Base-by-base conservation (phyloP, 2,888 invertebrate species). In the Ochropleura leucogaster region DNA sequence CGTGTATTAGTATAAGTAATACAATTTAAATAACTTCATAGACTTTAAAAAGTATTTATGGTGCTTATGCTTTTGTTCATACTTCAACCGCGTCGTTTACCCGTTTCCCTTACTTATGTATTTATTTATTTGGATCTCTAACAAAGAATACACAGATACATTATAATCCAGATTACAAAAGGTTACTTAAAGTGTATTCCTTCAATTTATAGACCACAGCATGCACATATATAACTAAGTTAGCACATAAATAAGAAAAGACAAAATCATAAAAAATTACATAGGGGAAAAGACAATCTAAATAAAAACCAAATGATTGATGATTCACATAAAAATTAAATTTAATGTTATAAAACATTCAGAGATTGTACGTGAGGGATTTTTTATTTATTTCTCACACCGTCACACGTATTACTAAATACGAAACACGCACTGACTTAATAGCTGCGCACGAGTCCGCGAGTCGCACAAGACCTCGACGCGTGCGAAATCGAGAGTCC, bases 401-500 rank as follows among this genome's bases (percentile, higher is more conserved):
- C 57, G 62, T 65, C 79, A 78, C 74, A 80, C 75, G 78, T 63
- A 72, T 85, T 77, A 79, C 85, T 75, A 67, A 81, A 87, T 78
- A 79, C 83, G 78, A 75, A 80, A 83, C 85, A 83, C 84, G 87
- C 87, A 79, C 72, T 88, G 87, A 83, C 88, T 87, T 89, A 86
- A 88, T 83, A 84, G 85, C 67, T 67, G 82, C 65, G 80, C 86
- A 85, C 85, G 87, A 86, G 89, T 64, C 47, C 44, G 9, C 46
- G 63, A 63, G 64, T n/a, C 3, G 80, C 86, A 86, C 82, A 87
- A 87, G 90, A 90, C 91, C 90, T 91, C 91, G 90, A 86, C 88
- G 84, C 89, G 87, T 92, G 92, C 93, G 93, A 94, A 94, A 94
- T 93, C 92, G 93, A 93, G 92, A 92, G 92, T 92, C 89, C 77